Evolutionary conservation across 2,888 invertebrate species (phyloP).

Genomic region (Rhingia rostrata): DNA sequence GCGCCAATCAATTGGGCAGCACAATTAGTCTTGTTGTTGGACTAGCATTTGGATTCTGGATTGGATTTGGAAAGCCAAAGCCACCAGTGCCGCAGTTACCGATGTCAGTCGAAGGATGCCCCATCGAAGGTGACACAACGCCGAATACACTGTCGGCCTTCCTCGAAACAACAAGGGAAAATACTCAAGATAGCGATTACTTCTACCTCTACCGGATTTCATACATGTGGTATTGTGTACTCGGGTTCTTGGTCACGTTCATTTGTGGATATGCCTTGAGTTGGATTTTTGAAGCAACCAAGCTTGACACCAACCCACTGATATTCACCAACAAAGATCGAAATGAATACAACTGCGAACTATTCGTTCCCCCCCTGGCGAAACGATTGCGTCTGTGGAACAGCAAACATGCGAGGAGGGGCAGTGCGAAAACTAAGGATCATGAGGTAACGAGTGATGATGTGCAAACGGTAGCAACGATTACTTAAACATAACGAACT

Average conservation of each 20-base stretch:
- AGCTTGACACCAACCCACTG: slow-evolving; percentile 79
- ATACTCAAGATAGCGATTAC: slow-evolving; percentile 64
- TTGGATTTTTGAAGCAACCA: slow-evolving; percentile 80
- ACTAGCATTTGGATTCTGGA: slow-evolving; percentile 89
- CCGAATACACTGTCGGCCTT: slow-evolving; percentile 56
- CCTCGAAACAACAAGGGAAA: slow-evolving; percentile 10
- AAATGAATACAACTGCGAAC: slow-evolving; percentile 84
- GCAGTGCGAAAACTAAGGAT: background rate
- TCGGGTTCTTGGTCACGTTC: slow-evolving; percentile 84
- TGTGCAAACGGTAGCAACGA: slow-evolving; percentile 35
- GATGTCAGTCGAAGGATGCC: slow-evolving; percentile 85
- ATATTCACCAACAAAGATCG: slow-evolving; percentile 79
- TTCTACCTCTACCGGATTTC: slow-evolving; percentile 84
- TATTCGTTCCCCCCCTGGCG: slow-evolving; percentile 85
- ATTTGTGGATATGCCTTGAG: slow-evolving; percentile 84
- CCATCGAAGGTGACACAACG: slow-evolving; percentile 61
- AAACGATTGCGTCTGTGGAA: slow-evolving; percentile 80
- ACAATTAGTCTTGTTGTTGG: slow-evolving; percentile 87
- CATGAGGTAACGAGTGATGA: slow-evolving; percentile 4
- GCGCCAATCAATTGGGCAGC: slow-evolving; percentile 89
- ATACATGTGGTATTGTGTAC: slow-evolving; percentile 88
- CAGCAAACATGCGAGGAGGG: background rate
- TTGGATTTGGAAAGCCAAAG: slow-evolving; percentile 92
- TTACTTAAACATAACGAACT: slow-evolving; percentile 20
- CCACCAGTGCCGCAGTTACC: slow-evolving; percentile 85